These are phyloP conservation scores for Diaperis boleti DNA, from an alignment of 2,888 invertebrate species.

Conservation along the genomic window DNA sequence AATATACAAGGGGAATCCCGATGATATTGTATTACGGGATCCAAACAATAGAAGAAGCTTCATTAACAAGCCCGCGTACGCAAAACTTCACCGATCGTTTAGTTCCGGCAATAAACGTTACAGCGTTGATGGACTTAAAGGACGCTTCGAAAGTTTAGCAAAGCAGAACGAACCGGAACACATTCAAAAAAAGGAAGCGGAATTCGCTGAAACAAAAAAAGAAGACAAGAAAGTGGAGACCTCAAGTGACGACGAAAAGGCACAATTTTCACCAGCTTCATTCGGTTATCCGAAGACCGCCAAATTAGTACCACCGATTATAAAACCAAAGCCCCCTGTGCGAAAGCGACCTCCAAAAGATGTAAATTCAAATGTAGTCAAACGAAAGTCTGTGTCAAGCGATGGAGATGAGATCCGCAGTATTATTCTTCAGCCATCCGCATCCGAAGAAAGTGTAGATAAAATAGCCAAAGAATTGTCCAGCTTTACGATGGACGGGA, in stretches of 20 bases:
- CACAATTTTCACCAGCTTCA: slow-evolving; percentile 56
- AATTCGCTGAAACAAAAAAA: slow-evolving; percentile 46
- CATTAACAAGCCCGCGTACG: slow-evolving; percentile 53
- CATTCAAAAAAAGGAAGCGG: slow-evolving; percentile 11
- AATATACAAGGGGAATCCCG: slow-evolving; percentile 32
- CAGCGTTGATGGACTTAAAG: slow-evolving; percentile 50
- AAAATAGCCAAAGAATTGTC: slow-evolving; percentile 58
- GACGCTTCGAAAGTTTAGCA: slow-evolving; percentile 47
- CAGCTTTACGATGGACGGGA: slow-evolving; percentile 59
- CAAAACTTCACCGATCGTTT: slow-evolving; percentile 52
- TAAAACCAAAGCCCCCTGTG: slow-evolving; percentile 29
- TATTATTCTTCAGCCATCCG: slow-evolving; percentile 47
- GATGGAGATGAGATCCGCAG: slow-evolving; percentile 22
- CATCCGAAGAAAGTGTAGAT: slow-evolving; percentile 60
- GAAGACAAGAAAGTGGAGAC: slow-evolving; percentile 38
- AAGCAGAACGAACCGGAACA: slow-evolving; percentile 28
- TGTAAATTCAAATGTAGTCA: slow-evolving; percentile 52
- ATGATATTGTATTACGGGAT: slow-evolving; percentile 47
- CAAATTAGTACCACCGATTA: slow-evolving; percentile 43
- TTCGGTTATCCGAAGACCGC: slow-evolving; percentile 54
- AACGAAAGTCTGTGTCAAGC: neutral
- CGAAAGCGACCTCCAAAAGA: slow-evolving; percentile 43
- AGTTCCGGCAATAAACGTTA: slow-evolving; percentile 44
- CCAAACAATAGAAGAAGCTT: slow-evolving; percentile 47
- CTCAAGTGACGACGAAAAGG: slow-evolving; percentile 43